Evolutionary conservation across 2,797 vertebrate genomes (phyloP), one percentile per base, ranked within the genome.

Genomic region (Anas capensis): DNA sequence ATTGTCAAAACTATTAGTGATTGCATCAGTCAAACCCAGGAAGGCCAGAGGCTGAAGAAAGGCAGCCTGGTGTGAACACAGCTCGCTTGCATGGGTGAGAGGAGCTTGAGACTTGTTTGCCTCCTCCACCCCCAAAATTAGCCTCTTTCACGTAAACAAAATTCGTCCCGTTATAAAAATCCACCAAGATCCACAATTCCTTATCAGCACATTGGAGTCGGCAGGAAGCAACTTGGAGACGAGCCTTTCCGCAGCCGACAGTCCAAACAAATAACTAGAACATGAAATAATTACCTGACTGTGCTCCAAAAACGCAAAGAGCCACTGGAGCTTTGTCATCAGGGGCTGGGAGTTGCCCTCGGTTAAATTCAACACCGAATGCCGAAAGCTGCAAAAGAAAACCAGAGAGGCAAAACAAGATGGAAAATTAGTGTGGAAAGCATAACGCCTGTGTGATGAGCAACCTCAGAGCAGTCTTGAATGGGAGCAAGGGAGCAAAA

Each of bases 291-390:
- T 95, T 96, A 98, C 98, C 98, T 98, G 98, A 96, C 98, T 98
- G 89, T 98, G 98, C 92, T 98, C 98, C 89, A 98, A 96, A 96
- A 98, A 98, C 16, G 98, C 98, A 90, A 98, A 98, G 60, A 98
- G 97, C 97, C 97, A 98, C 86, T 98, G 98, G 42, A 98, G 96
- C 86, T 98, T 98, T 85, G 98, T 98, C 98, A 98, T 98, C 96
- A 98, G 92, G 56, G 98, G 98, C 90, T 98, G 98, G 14, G 98
- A 98, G 92, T 97, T 98, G 96, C 97, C 97, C 95, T 98, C 98
- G 0, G 97, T 97, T 96, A 98, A 95, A 88, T 97, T 97, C 87
- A 98, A 95, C 88, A 98, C 98, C 1, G 98, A 98, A 68, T 98
- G 98, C 36, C 98, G 97, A 96, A 98, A 98, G 93, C 98, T 98